Conservation (phyloP, 1,140 invertebrate genomes). For the Carposina sasakii region DNA sequence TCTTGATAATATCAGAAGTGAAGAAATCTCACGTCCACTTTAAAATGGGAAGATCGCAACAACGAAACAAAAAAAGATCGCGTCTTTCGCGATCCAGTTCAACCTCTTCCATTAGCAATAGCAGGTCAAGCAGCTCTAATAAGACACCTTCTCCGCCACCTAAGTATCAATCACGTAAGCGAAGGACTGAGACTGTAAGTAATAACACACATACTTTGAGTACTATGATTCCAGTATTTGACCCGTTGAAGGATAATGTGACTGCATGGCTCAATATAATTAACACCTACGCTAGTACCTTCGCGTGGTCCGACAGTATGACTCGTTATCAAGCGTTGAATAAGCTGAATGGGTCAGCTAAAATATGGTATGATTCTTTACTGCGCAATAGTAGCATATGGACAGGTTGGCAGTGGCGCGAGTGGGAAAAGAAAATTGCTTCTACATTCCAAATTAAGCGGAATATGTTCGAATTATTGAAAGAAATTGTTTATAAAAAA, state of each 20-base stretch:
- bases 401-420: slow-evolving; percentile 1
- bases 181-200: too few relatives aligned
- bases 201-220: not conserved
- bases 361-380: slow-evolving; percentile 9
- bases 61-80: too few relatives aligned
- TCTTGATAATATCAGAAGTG: too few relatives aligned
- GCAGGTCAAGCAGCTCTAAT: too few relatives aligned
- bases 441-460: slow-evolving; percentile 5
- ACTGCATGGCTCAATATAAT: slow-evolving; percentile 2
- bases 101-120: too few relatives aligned
- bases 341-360: slow-evolving; percentile 1
- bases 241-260: not conserved
- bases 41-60: too few relatives aligned
- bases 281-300: not conserved
- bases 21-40: too few relatives aligned
- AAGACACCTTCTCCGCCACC: too few relatives aligned
- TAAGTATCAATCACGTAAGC: too few relatives aligned
- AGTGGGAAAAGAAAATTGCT: not conserved
- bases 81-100: too few relatives aligned
- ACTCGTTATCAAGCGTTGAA: slow-evolving; percentile 6
- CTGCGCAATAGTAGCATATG: not conserved
- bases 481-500: slow-evolving; percentile 2
- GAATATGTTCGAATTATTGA: slow-evolving; percentile 4
- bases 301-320: not conserved
- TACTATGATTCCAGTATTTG: slow-evolving; percentile 1